These are phyloP conservation scores for Gymnobelideus leadbeateri DNA, from an alignment of 2,113 vertebrate genomes.

Conservation along the genomic window DNA sequence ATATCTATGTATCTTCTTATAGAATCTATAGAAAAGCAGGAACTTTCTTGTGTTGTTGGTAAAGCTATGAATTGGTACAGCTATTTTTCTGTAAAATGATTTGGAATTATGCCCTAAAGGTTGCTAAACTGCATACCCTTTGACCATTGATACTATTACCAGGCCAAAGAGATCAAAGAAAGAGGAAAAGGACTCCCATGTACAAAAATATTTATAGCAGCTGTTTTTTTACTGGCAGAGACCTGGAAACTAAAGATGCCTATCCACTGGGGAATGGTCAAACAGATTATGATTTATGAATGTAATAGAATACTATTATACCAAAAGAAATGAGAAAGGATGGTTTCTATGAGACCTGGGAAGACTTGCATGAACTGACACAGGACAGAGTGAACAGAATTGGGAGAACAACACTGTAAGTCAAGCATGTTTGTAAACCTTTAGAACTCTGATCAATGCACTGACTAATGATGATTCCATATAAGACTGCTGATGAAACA, in stretches of 20 bases:
- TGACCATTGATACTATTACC: neutral
- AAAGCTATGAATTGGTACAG: neutral
- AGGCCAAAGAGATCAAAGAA: neutral
- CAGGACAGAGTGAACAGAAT: neutral
- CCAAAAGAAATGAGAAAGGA: neutral
- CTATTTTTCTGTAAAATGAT: neutral
- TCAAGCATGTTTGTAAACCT: neutral
- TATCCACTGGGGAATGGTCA: neutral
- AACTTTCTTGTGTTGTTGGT: neutral
- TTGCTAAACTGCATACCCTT: neutral
- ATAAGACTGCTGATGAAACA: neutral
- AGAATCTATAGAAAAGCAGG: neutral
- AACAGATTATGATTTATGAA: neutral
- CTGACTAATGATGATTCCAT: neutral
- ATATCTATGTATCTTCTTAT: neutral
- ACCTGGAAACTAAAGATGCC: neutral
- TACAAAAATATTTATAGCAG: neutral
- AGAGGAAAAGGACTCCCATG: neutral
- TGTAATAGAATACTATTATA: neutral
- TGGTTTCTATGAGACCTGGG: neutral
- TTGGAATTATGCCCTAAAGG: neutral
- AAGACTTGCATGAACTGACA: neutral
- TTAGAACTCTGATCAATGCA: neutral
- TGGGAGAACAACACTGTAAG: neutral
- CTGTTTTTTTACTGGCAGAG: neutral